phyloP scores from a whole-genome alignment of 2,113 vertebrate genomes.

The Hystrix cristata region DNA sequence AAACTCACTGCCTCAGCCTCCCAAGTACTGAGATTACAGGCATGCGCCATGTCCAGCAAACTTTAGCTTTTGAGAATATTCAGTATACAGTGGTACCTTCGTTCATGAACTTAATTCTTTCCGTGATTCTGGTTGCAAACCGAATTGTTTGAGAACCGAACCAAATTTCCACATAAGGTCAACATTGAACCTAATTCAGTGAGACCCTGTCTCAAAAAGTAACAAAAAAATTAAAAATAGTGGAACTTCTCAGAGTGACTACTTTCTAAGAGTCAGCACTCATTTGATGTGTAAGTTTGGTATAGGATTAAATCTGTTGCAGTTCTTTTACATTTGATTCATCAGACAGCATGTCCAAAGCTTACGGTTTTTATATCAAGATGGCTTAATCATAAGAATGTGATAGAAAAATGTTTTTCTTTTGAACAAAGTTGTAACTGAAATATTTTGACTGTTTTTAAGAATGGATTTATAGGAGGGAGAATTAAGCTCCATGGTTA shows the following conservation, averaged over 20 bases:
- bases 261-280: background rate
- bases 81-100: background rate
- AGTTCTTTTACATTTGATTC: conserved; percentile 12
- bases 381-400: conserved; percentile 1
- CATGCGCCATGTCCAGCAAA: background rate
- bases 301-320: background rate
- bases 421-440: conserved; percentile 2
- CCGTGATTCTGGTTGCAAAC: background rate
- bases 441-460: conserved; percentile 60
- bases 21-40: too few relatives aligned
- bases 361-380: conserved; percentile 52
- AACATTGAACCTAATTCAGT: background rate
- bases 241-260: conserved; percentile 53
- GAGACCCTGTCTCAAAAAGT: too few relatives aligned
- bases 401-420: conserved; percentile 41
- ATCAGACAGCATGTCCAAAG: background rate
- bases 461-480: conserved; percentile 18
- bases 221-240: background rate
- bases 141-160: background rate
- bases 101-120: background rate
- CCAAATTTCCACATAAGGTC: background rate
- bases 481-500: too few relatives aligned
- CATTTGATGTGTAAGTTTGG: conserved; percentile 10
- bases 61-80: conserved; percentile 42
- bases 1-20: too few relatives aligned